Conservation (phyloP, 2,888 invertebrate genomes). For the Cremastobaeus sp. region DNA sequence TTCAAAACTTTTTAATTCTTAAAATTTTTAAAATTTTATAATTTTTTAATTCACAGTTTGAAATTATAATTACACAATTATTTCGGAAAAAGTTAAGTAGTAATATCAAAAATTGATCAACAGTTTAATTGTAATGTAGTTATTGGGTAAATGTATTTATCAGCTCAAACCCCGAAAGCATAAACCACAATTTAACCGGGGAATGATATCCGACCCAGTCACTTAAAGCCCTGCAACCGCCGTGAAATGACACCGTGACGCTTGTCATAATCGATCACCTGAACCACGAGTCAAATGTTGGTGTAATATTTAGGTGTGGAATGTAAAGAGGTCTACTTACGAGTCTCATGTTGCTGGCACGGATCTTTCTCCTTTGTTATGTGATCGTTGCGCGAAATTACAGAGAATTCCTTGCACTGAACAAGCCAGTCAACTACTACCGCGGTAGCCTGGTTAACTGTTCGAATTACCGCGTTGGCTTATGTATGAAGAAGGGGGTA, state of each 20-base stretch:
- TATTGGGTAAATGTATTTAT: no score
- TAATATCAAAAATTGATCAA: no score
- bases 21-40: no score
- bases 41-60: no score
- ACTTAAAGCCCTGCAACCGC: no score
- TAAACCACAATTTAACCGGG: no score
- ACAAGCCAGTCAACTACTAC: constrained; percentile 60
- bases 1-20: no score
- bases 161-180: no score
- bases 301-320: neutral
- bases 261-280: neutral
- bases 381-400: constrained; percentile 47
- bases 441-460: constrained; percentile 61
- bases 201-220: no score
- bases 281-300: neutral
- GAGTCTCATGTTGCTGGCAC: constrained; percentile 57
- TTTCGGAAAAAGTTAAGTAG: no score
- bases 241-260: constrained; percentile 2
- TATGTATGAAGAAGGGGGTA: constrained; percentile 58
- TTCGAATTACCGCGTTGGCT: constrained; percentile 61
- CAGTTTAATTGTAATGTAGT: no score
- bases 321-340: constrained; percentile 49
- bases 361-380: constrained; percentile 41
- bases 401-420: constrained; percentile 58
- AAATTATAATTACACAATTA: no score